Conservation (phyloP, 2,888 invertebrate species). For the Mantis religiosa region DNA sequence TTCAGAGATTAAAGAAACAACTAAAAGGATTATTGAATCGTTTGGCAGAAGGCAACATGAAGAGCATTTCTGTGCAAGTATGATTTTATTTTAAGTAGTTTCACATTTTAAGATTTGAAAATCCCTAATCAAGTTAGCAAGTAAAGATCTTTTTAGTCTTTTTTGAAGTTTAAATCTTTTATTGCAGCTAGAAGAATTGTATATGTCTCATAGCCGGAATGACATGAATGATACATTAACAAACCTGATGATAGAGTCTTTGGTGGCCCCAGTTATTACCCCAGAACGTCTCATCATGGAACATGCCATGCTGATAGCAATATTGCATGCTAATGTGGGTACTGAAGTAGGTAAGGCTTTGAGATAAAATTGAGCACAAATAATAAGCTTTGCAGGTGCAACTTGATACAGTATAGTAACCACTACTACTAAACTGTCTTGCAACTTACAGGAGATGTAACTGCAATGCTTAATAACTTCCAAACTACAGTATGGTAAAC, state of each 20-base stretch:
- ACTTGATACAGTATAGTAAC: no score
- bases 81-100: not conserved
- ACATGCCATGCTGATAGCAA: conserved; percentile 74
- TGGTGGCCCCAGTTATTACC: conserved; percentile 57
- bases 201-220: conserved; percentile 73
- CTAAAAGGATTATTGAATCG: conserved; percentile 87
- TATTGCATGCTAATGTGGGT: conserved; percentile 86
- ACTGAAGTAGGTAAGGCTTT: conserved; percentile 73
- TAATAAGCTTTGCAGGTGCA: no score
- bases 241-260: conserved; percentile 64
- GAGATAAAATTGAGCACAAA: not conserved
- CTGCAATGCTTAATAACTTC: no score
- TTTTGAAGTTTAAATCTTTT: not conserved
- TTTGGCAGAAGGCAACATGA: conserved; percentile 81
- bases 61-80: conserved; percentile 65
- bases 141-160: no score
- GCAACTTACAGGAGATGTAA: no score
- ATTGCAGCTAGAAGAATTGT: conserved; percentile 71
- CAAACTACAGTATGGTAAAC: no score
- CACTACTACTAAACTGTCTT: no score
- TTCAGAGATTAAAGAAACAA: conserved; percentile 67
- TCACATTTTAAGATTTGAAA: not conserved
- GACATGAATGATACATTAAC: conserved; percentile 75
- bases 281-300: conserved; percentile 79
- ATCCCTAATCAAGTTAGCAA: not conserved